Conservation (phyloP, 2,113 vertebrate species). For the Pongo abelii region DNA sequence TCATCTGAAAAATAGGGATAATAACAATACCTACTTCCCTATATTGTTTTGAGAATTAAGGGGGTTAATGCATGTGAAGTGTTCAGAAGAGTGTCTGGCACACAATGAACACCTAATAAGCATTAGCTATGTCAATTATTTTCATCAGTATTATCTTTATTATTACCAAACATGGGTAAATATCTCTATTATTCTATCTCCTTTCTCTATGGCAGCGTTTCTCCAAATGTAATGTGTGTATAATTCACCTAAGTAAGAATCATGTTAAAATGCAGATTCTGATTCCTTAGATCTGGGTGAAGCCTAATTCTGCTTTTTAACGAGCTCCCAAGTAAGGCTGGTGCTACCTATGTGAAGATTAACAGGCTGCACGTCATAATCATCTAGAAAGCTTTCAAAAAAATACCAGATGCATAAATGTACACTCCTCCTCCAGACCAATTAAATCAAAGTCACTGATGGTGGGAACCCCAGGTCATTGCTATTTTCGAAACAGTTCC, state of each 20-base stretch:
- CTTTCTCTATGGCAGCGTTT: background rate
- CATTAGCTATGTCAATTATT: background rate
- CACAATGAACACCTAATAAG: background rate
- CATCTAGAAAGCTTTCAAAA: background rate
- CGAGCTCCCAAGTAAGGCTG: background rate
- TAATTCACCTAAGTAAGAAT: background rate
- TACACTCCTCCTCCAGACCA: background rate
- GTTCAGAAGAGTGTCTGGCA: background rate
- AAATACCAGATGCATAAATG: background rate
- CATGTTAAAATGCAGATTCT: background rate
- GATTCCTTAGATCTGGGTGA: background rate
- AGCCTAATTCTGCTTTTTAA: background rate
- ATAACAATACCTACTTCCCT: background rate
- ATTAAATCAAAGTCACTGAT: background rate
- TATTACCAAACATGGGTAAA: background rate
- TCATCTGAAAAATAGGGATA: background rate
- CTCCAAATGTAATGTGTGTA: background rate
- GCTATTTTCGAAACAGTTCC: background rate
- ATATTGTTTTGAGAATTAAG: background rate
- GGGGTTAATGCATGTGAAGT: background rate
- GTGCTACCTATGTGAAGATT: background rate
- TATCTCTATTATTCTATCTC: background rate
- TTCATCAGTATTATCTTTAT: background rate
- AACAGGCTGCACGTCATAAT: background rate
- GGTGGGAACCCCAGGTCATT: background rate